Base-by-base conservation (phyloP, 2,797 vertebrate genomes). In the Anas capensis region DNA sequence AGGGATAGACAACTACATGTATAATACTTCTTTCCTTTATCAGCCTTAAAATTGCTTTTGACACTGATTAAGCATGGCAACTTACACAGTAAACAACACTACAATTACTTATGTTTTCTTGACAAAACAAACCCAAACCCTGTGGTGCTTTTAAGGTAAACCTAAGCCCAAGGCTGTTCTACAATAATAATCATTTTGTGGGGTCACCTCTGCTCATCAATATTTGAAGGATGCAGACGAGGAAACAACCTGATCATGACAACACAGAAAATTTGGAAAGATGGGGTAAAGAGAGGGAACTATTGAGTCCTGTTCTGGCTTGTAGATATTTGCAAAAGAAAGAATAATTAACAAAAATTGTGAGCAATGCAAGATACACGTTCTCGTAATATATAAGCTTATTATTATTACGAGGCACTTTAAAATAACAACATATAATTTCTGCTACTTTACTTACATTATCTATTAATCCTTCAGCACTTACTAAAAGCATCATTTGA, bases 21-120 rank as follows among this genome's bases (percentile, higher is more conserved):
- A 95, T 49, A 95, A 94, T 42, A 29, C 61, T 68, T 87, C 33
- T 88, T 93, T 93, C 51, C 23, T 48, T 51, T 40, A 90, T 54
- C 36, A 77, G 14, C 42, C 62, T 40, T 76, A 88, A 94, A 82
- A 69, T 73, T 96, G 86, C 81, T 49, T 96, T 96, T 95, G 88
- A 95, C 77, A 77, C 46, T 96, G 73, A 96, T 92, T 95, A 62
- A 88, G 94, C 62, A 91, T 82, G 80, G n/a, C 86, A 95, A 12
- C 23, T 94, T 71, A 66, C 36, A 93, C 79, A 87, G 73, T 71
- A 96, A 95, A 95, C 82, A 96, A 89, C 71, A 53, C 62, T 93
- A 79, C 36, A 91, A 94, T 96, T 90, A 93, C 49, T 82, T 93
- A 34, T 60, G 36, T 94, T 97, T 95, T 92, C 65, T 83, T 84